Conservation (phyloP, 2,888 invertebrate species). For the Drosophila limbata region DNA sequence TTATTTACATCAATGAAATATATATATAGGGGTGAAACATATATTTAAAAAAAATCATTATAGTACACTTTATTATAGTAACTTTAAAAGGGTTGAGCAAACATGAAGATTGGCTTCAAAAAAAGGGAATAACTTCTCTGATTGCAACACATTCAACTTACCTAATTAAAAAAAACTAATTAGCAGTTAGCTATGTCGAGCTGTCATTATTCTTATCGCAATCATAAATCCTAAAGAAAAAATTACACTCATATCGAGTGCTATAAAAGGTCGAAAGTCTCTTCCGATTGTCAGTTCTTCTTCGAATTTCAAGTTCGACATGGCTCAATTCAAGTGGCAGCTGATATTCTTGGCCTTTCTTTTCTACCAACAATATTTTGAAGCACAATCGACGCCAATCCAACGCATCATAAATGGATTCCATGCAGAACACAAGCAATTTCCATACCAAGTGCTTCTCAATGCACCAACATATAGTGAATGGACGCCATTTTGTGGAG, state of each 20-base stretch:
- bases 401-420: conserved; percentile 21
- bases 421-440: conserved; percentile 20
- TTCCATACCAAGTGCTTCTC: conserved; percentile 27
- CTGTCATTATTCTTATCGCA: conserved; percentile 1
- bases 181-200: conserved; percentile 7
- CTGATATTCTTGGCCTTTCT: not conserved
- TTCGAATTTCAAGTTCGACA: not conserved
- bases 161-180: conserved; percentile 27
- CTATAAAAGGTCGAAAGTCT: not conserved
- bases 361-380: not conserved
- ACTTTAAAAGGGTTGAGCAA: no score
- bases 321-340: conserved; percentile 2
- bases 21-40: no score
- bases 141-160: no score
- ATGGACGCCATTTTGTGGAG: not conserved
- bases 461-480: fast-evolving
- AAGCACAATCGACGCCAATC: not conserved
- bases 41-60: no score
- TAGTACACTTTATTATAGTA: no score
- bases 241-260: no score
- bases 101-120: no score
- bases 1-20: no score
- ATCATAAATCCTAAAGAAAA: conserved; percentile 26
- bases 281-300: not conserved
- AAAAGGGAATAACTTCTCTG: no score